Evolutionary conservation across 2,888 invertebrate genomes (phyloP).

Genomic region (Nemapogon koenigi): DNA sequence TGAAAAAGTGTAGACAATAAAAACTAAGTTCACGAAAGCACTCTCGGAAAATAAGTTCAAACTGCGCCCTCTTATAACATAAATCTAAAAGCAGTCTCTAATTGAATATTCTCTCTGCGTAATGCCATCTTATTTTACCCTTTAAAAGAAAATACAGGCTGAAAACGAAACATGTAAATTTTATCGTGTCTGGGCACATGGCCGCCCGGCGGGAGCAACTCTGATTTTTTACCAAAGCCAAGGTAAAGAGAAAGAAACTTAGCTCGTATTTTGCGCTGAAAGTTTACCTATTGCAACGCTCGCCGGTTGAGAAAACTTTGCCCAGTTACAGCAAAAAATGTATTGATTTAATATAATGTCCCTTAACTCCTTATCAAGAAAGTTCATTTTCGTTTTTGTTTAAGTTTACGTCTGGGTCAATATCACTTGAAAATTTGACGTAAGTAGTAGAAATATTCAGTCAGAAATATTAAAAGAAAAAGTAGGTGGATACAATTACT

Average conservation of each 20-base stretch:
- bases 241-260: slow-evolving; percentile 51
- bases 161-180: slow-evolving; percentile 61
- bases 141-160: slow-evolving; percentile 60
- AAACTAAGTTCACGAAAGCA: background rate
- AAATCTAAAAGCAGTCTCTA: slow-evolving; percentile 51
- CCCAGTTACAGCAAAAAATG: slow-evolving; percentile 40
- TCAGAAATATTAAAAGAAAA: no score
- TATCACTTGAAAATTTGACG: no score
- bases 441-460: no score
- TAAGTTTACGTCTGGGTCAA: no score
- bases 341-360: no score
- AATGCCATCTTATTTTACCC: slow-evolving; percentile 56
- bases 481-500: no score
- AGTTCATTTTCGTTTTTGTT: no score
- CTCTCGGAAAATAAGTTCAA: slow-evolving; percentile 30
- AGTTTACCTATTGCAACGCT: slow-evolving; percentile 48
- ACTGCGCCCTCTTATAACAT: slow-evolving; percentile 31
- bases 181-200: slow-evolving; percentile 46
- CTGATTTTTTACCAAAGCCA: slow-evolving; percentile 41
- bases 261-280: slow-evolving; percentile 55
- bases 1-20: slow-evolving; percentile 1
- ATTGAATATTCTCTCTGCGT: slow-evolving; percentile 62
- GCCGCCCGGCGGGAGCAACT: slow-evolving; percentile 30
- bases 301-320: slow-evolving; percentile 49
- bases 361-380: no score